phyloP scores from a whole-genome alignment of 2,113 vertebrate genomes.

The Corapipo altera region DNA sequence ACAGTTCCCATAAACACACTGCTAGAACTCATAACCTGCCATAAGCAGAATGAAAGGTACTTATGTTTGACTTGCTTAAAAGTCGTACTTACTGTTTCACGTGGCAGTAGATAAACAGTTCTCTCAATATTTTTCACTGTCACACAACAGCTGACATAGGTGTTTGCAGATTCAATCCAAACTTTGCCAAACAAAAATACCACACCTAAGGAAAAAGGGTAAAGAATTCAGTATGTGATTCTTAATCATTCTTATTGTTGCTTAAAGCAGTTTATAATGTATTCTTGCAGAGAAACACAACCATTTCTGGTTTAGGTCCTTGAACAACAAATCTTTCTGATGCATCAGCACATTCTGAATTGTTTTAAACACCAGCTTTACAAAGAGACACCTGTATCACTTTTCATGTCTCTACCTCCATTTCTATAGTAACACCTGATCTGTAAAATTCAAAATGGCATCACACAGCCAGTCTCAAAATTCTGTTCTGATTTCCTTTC shows the following conservation, averaged over 20 bases:
- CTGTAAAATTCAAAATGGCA: not conserved
- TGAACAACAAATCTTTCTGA: not conserved
- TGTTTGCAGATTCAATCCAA: conserved; percentile 88
- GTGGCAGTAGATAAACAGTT: conserved; percentile 90
- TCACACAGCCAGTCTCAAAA: not conserved
- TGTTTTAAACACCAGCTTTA: not conserved
- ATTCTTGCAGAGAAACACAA: not conserved
- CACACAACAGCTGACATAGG: conserved; percentile 93
- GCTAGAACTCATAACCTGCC: conserved; percentile 1
- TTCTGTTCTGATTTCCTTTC: not conserved
- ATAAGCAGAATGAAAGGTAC: conserved; percentile 20
- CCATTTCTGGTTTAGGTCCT: not conserved
- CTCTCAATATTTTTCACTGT: conserved; percentile 93
- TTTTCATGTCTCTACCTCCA: not conserved
- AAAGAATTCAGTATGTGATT: not conserved
- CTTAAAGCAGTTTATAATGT: not conserved
- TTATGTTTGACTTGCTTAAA: conserved; percentile 18
- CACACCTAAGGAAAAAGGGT: conserved; percentile 78
- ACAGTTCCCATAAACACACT: not conserved
- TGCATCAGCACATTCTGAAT: not conserved
- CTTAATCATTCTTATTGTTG: not conserved
- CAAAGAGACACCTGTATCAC: not conserved
- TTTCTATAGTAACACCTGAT: not conserved
- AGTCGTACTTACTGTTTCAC: conserved; percentile 83
- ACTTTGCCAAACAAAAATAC: conserved; percentile 98